Base-by-base conservation (phyloP, 2,113 vertebrate species). In the Actinemys pallida region DNA sequence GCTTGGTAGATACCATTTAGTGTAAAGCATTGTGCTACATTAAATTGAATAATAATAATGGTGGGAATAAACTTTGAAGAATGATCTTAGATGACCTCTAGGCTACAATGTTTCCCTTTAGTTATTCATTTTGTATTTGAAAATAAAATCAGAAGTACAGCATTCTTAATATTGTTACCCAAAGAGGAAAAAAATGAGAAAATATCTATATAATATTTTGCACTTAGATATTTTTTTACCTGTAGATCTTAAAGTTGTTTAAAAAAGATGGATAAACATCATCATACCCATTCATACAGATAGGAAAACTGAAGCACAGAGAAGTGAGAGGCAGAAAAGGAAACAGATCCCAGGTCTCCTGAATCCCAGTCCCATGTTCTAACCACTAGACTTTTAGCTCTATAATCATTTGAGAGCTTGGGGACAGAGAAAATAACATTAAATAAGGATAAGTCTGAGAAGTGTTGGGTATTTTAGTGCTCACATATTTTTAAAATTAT, bases 401-500 rank as follows among this genome's bases (percentile, higher is more conserved):
- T 75, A 45, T 29, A 84, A 81, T 22, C 35, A 1, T 54, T 27
- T 56, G 47, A 79, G 45, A 13, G 10, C 49, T 52, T 72, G 20
- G 11, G 42, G 10, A 45, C 24, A 47, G 75, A 12, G 75, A 11
- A 47, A 47, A 47, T 5, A 56, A 82, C 13, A 52, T 16, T 20
- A 86, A 80, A 52, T 0, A 0, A 10, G 65, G 35, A 82, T 10
- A 45, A 9, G 42, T 1, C 45, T 0, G 3, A 84, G 39, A 76
- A 87, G 13, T 8, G 8, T 0, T 4, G 5, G 87, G 10, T 8
- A 12, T 0, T 82, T 20, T 35, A 75, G 16, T 72, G 25, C 14
- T 87, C 93, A 75, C 2, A 35, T 1, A 81, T 1, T 14, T 75
- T 75, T 87, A 24, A 95, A 29, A 72, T 9, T 87, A 62, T 39